Evolutionary conservation across 1,140 invertebrate species (phyloP), one percentile per base, ranked within the genome.

Genomic region (Heliconius hermathena): DNA sequence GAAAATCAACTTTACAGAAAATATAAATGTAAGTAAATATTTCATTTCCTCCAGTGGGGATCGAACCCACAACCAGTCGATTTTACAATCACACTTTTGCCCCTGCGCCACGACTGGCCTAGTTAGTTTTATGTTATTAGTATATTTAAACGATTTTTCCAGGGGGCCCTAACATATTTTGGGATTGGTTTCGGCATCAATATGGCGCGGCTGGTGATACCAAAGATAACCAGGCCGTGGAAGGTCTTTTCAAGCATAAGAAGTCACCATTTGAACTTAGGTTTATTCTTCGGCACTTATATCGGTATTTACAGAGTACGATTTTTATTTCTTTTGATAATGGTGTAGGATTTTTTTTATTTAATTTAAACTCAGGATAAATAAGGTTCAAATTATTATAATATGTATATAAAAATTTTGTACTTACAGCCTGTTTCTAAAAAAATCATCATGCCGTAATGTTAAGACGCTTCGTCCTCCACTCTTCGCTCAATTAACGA

Each of bases 271-370:
- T 91, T 94, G 71, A 90, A 86, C 49, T 84, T 95, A 80, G 94
- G 89, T 8, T 49, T 94, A 26, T 95, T 95, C 85, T 93, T 95
- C 81, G 93, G 93, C 81, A 91, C 90, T 83, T 95, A 95, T 89
- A 94, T 94, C 74, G 94, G 94, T 91, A 95, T 95, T 89, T 95
- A 95, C 87, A 91, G 93, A 91, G 94, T 95, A 93, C 88, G 91
- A 89, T 20, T 20, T 26, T 33, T 80, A 36, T 79, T 82, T 57
- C 46, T 36, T 52, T 49, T 57, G n/a, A 57, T 57, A 57, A 8
- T 57, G 54, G 54, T 57, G 54, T 57, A 57, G 54, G 54, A 22
- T 57, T 57, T 0, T 36, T 57, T 22, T 22, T 9, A 57, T 3
- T 57, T 8, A 22, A 57, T 57, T 57, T 57, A 22, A 22, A 11